Conservation (phyloP, 1,140 invertebrate genomes). For the Drosophila bipectinata region DNA sequence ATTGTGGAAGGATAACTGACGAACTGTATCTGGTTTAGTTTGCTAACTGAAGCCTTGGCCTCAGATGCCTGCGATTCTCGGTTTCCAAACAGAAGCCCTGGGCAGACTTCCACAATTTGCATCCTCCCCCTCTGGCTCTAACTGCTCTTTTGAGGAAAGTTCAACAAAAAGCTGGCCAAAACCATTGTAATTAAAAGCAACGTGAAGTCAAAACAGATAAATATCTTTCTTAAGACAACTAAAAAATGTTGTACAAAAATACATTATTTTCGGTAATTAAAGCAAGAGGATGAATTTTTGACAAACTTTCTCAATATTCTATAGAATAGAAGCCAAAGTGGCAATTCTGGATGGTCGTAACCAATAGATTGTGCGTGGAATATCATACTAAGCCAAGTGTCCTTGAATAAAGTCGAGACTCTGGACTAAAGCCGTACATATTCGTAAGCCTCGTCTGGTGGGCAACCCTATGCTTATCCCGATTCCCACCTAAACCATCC, state of each 20-base stretch:
- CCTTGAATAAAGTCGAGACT: background rate
- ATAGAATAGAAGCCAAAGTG: background rate
- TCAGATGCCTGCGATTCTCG: constrained; percentile 25
- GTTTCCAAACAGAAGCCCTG: constrained; percentile 28
- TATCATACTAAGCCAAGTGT: background rate
- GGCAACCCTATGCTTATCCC: background rate
- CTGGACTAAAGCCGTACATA: background rate
- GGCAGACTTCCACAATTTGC: constrained; percentile 2
- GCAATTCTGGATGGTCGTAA: background rate
- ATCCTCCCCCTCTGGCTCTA: background rate
- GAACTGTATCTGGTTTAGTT: constrained; percentile 20
- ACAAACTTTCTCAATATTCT: background rate
- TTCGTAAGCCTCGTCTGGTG: constrained; percentile 12
- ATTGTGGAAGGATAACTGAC: constrained; percentile 15
- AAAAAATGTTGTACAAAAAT: background rate
- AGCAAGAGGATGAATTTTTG: background rate
- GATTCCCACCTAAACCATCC: background rate
- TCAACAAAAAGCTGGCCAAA: constrained; percentile 54
- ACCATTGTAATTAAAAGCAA: constrained; percentile 76
- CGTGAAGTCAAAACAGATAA: constrained; percentile 58
- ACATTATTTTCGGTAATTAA: background rate
- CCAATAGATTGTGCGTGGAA: background rate
- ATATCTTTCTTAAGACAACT: constrained; percentile 50
- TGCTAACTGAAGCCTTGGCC: constrained; percentile 9
- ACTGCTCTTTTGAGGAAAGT: constrained; percentile 29